A percentile compares a stretch with the other conserved stretches of the same genome.
Evolutionary conservation across 2,888 invertebrate species (phyloP).

Genomic region (Agrochola circellaris): DNA sequence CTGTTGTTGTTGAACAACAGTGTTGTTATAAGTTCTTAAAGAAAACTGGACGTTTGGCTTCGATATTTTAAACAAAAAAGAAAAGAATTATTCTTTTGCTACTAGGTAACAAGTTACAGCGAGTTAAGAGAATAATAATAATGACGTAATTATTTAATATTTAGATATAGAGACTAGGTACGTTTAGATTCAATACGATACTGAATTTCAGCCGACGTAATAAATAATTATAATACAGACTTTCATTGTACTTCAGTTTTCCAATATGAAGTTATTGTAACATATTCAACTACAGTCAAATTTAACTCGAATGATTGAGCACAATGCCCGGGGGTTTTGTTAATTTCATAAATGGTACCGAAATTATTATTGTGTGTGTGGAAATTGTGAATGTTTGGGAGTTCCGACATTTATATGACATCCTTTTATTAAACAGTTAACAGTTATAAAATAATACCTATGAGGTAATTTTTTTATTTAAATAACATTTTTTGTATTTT

Average conservation of each 20-base stretch:
- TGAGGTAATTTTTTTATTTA: not conserved
- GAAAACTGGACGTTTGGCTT: not conserved
- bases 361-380: constrained; percentile 42
- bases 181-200: not conserved
- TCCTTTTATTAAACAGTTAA: constrained; percentile 6
- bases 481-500: no score
- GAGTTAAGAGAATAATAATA: not conserved
- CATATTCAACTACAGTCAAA: constrained; percentile 46
- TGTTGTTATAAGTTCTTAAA: not conserved
- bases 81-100: not conserved
- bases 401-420: constrained; percentile 14
- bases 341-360: constrained; percentile 48
- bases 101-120: not conserved
- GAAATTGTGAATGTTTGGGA: constrained; percentile 12
- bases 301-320: constrained; percentile 49
- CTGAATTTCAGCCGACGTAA: not conserved
- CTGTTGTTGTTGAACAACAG: no score
- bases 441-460: not conserved
- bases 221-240: not conserved
- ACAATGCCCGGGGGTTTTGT: constrained; percentile 45
- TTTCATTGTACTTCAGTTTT: constrained; percentile 17
- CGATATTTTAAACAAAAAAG: not conserved
- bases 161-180: not conserved
- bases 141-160: not conserved
- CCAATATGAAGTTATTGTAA: constrained; percentile 37